Percentiles rank a stretch among this genome's conserved stretches.
Conservation (phyloP, 2,888 invertebrate species). For the Papilio protenor region DNA sequence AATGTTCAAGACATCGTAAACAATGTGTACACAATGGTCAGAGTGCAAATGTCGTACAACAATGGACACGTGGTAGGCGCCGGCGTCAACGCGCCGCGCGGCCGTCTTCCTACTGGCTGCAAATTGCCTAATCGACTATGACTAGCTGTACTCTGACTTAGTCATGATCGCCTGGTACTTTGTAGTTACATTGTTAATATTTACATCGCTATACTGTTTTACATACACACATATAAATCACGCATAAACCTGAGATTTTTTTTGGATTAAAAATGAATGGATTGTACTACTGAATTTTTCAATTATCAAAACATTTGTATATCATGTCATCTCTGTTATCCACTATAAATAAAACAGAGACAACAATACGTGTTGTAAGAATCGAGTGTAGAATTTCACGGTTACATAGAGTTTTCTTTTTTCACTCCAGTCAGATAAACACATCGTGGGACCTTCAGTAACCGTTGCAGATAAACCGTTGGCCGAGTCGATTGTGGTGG, state of each 20-base stretch:
- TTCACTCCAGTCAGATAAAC: background rate
- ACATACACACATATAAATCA: background rate
- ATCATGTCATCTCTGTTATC: background rate
- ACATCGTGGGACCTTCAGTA: constrained; percentile 47
- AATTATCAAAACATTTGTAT: background rate
- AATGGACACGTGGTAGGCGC: constrained; percentile 41
- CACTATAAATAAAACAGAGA: background rate
- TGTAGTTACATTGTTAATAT: constrained; percentile 9
- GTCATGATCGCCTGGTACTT: constrained; percentile 47
- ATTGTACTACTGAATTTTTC: background rate
- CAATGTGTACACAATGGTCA: background rate
- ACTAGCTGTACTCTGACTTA: constrained; percentile 46
- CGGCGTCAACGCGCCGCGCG: constrained; percentile 47
- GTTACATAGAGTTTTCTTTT: background rate
- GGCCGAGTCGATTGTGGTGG: constrained; percentile 43
- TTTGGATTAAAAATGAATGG: background rate
- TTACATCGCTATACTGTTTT: background rate
- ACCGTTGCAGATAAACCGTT: constrained; percentile 49
- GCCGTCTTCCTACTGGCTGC: constrained; percentile 40
- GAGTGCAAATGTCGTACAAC: constrained; percentile 15
- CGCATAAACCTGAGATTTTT: background rate
- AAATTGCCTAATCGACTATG: constrained; percentile 51
- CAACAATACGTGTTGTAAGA: background rate
- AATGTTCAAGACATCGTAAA: background rate
- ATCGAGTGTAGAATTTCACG: background rate